Evolutionary conservation across 2,888 invertebrate species (phyloP), one percentile per base, ranked within the genome.

Genomic region (Cylloceria caligata): DNA sequence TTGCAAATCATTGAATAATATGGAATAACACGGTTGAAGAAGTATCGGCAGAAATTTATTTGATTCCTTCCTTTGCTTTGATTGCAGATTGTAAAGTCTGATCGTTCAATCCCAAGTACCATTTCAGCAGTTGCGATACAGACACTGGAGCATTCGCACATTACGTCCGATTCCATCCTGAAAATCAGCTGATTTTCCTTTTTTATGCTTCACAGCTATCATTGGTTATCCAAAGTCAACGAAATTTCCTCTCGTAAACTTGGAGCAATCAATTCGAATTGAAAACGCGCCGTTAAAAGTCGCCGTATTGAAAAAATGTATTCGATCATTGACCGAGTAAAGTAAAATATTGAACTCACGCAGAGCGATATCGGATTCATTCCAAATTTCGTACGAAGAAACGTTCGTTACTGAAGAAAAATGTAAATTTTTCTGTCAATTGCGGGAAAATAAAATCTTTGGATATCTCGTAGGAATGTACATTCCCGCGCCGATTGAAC

Each of bases 221-320:
- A 52, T 52, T 52, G 52, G 52, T 13, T 21, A 7, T 21, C 24
- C n/a, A 11, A 24, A 24, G 1, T 11, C 21, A 52, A 24, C 24
- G 11, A 52, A 52, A 52, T 52, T 9, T 13, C 13, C 24, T 24
- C 55, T 1, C 30, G 19, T 19, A 19, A 21, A 30, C 24, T 9
- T 6, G 9, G 49, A 0, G 21, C 27, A n/a, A 24, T 27, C 0
- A n/a, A 55, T 27, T 55, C 55, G 55, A 27, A 55, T 55, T 30
- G 55, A 30, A 30, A 55, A 30, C 55, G 27, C 55, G 27, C 55
- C 55, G 6, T 55, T 27, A 55, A 27, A 55, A 4, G n/a, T 27
- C 55, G n/a, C 47, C 27, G 27, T 24, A n/a, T n/a, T 27, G 13
- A 55, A 21, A 49, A 21, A 6, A 49, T 21, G 6, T 16, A 19